These are phyloP conservation scores for Propithecus deckenii DNA, from an alignment of 2,797 vertebrate genomes.

Conservation along the genomic window DNA sequence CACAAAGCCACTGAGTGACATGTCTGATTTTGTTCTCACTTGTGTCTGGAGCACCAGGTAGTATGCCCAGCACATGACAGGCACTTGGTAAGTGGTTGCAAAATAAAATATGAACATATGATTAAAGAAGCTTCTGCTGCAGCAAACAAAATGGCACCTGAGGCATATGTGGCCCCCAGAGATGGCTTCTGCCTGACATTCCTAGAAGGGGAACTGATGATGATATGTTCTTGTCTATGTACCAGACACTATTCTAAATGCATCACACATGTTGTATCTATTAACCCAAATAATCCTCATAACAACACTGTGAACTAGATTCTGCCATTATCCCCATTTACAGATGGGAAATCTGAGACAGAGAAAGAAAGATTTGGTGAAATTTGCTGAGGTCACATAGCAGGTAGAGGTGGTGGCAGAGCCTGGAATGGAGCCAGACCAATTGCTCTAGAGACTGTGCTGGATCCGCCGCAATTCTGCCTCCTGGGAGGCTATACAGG, in stretches of 20 bases:
- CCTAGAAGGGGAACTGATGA: background rate
- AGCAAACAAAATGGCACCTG: background rate
- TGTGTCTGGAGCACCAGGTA: background rate
- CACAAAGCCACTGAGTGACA: background rate
- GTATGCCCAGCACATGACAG: background rate
- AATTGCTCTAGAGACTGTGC: background rate
- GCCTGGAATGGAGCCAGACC: background rate
- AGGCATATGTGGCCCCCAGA: background rate
- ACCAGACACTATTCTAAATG: background rate
- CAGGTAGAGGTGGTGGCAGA: background rate
- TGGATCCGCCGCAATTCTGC: too few relatives aligned
- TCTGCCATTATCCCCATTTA: background rate
- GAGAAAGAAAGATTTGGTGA: background rate
- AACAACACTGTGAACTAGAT: background rate
- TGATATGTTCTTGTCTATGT: background rate
- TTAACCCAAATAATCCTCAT: background rate
- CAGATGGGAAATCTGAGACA: background rate
- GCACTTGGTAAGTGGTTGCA: background rate
- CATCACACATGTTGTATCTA: background rate
- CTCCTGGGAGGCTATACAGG: accelerated
- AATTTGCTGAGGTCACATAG: background rate
- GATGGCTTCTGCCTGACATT: background rate
- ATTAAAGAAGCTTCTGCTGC: background rate
- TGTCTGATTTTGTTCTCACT: background rate
- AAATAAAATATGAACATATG: background rate